A percentile compares a stretch with the other conserved stretches of the same genome.
phyloP scores from a whole-genome alignment of 2,113 vertebrate species.

The Chloroceryle aenea region DNA sequence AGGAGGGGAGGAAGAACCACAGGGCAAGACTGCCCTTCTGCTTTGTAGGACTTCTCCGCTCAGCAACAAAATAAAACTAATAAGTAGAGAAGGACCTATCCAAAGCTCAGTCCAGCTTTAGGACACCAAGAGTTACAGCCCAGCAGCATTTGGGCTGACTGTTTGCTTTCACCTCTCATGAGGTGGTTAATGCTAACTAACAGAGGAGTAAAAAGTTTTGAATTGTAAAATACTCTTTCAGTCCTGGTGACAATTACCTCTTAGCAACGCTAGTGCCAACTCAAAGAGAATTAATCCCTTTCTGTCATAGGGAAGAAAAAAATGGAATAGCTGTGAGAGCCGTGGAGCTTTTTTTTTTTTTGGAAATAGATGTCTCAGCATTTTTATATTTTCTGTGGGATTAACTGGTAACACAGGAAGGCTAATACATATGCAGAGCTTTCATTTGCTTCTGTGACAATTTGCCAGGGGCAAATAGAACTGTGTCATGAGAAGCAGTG shows the following conservation, averaged over 20 bases:
- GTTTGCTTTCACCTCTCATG: neutral
- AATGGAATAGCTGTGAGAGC: constrained; percentile 23
- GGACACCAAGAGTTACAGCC: neutral
- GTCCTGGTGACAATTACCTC: neutral
- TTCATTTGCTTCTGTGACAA: constrained; percentile 40
- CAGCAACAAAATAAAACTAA: neutral
- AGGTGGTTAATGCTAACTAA: neutral
- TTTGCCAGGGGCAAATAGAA: constrained; percentile 1
- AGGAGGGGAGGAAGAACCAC: neutral
- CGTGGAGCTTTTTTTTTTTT: constrained; percentile 18
- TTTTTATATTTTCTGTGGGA: constrained; percentile 57
- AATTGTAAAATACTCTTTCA: neutral
- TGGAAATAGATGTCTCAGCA: constrained; percentile 58
- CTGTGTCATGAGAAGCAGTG: neutral
- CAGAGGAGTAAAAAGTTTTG: neutral
- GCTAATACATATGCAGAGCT: constrained; percentile 50
- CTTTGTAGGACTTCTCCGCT: neutral
- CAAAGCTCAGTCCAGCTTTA: neutral
- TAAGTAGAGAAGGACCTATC: neutral
- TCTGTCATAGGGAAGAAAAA: neutral
- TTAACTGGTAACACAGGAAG: constrained; percentile 48
- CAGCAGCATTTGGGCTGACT: neutral
- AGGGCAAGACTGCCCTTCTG: neutral
- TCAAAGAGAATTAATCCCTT: constrained; percentile 4
- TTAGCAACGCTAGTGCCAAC: neutral